Evolutionary conservation across 2,113 vertebrate species (phyloP).

Genomic region (Brachionichthys hirsutus): DNA sequence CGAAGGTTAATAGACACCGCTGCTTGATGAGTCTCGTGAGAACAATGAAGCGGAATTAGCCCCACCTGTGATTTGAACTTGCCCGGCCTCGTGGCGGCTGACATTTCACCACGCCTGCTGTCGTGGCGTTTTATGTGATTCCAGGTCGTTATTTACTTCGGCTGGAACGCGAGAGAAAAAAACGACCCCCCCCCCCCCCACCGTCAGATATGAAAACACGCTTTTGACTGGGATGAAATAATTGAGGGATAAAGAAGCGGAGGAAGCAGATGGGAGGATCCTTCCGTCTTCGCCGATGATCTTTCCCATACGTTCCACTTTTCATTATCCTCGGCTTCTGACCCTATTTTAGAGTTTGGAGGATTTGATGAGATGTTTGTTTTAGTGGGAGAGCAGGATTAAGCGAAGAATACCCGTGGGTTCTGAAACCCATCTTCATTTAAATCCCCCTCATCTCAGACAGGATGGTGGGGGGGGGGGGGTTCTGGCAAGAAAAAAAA

Average conservation of each 20-base stretch:
- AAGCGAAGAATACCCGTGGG: slow-evolving; percentile 37
- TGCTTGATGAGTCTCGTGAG: slow-evolving; percentile 45
- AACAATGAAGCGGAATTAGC: slow-evolving; percentile 41
- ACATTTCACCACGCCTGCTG: slow-evolving; percentile 54
- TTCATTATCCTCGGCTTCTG: slow-evolving; percentile 69
- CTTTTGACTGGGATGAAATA: slow-evolving; percentile 49
- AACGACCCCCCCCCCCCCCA: slow-evolving; percentile 33
- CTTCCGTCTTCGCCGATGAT: slow-evolving; percentile 33
- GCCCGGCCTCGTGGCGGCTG: slow-evolving; percentile 32
- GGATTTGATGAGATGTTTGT: slow-evolving; percentile 66
- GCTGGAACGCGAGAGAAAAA: slow-evolving; percentile 31
- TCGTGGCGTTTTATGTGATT: slow-evolving; percentile 43
- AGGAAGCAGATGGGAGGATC: slow-evolving; percentile 60
- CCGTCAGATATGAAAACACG: slow-evolving; percentile 25
- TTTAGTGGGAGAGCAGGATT: slow-evolving; percentile 49
- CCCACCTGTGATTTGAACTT: slow-evolving; percentile 45
- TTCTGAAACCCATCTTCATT: slow-evolving; percentile 31
- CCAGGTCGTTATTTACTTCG: slow-evolving; percentile 39
- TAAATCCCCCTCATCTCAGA: slow-evolving; percentile 44
- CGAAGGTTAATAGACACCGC: slow-evolving; percentile 57
- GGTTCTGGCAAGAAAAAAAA: slow-evolving; percentile 17
- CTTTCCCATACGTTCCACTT: slow-evolving; percentile 54
- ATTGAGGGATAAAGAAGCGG: slow-evolving; percentile 50
- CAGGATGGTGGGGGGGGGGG: slow-evolving; percentile 17
- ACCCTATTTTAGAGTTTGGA: slow-evolving; percentile 60